Evolutionary conservation across 2,888 invertebrate genomes (phyloP).

Genomic region (Metacarcinus magister): DNA sequence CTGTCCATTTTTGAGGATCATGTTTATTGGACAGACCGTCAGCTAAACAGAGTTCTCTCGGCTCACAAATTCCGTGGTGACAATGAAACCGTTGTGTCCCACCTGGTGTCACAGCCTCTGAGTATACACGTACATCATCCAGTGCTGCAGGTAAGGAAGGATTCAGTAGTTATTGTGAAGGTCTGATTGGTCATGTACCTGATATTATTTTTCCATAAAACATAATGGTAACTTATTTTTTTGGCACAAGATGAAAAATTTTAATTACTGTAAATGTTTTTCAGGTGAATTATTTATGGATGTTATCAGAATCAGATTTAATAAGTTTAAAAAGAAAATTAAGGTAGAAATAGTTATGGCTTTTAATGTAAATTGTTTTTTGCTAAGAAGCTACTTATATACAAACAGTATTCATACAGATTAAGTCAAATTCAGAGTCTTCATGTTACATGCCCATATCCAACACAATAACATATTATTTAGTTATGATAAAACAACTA

Average conservation of each 20-base stretch:
- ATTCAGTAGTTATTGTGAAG: too few species aligned
- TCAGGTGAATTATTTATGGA: neutral
- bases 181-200: neutral
- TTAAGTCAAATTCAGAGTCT: neutral
- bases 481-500: neutral
- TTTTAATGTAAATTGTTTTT: neutral
- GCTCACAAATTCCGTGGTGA: slow-evolving; percentile 96
- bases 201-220: neutral
- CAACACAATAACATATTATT: neutral
- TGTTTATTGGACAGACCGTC: slow-evolving; percentile 98
- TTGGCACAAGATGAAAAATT: neutral
- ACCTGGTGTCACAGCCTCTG: slow-evolving; percentile 96
- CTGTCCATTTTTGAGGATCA: slow-evolving; percentile 97
- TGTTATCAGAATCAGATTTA: neutral
- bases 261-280: neutral
- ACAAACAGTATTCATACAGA: neutral
- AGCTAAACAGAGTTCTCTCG: slow-evolving; percentile 93
- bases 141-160: slow-evolving; percentile 88
- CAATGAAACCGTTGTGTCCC: slow-evolving; percentile 96
- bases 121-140: slow-evolving; percentile 98
- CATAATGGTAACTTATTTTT: neutral
- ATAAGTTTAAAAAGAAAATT: neutral
- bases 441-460: neutral
- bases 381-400: neutral
- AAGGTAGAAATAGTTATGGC: neutral